A percentile compares a stretch with the other conserved stretches of the same genome.
Conservation (phyloP, 2,113 vertebrate species). For the Bubo bubo region DNA sequence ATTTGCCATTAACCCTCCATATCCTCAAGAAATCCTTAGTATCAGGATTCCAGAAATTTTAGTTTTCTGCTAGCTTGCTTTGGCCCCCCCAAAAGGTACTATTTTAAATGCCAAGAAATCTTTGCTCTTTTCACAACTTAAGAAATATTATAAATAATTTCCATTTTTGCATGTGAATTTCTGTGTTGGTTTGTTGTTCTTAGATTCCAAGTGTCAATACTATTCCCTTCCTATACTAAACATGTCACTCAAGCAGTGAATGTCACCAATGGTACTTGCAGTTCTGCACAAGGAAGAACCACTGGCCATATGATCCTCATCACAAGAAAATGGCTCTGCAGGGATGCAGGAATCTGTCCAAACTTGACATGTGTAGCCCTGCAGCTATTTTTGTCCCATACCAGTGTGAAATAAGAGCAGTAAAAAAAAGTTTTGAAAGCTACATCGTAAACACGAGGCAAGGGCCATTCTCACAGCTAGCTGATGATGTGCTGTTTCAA, state of each 20-base stretch:
- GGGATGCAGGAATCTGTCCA: background rate
- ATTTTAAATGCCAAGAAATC: background rate
- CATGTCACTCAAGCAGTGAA: background rate
- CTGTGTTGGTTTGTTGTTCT: background rate
- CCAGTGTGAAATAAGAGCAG: background rate
- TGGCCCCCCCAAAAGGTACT: background rate
- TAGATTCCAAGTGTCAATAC: background rate
- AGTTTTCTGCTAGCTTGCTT: background rate
- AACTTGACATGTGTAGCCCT: background rate
- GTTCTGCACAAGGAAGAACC: background rate
- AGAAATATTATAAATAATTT: background rate
- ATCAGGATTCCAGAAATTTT: background rate
- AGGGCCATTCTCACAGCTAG: background rate
- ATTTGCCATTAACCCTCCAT: background rate
- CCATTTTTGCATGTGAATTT: background rate
- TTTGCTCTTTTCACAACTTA: background rate
- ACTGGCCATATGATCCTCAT: background rate
- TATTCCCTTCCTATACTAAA: background rate
- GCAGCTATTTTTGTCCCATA: background rate
- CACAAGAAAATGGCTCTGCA: background rate
- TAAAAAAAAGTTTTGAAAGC: background rate
- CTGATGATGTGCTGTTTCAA: background rate
- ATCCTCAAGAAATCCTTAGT: background rate
- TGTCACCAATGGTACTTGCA: background rate
- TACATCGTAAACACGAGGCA: background rate